Base-by-base conservation (phyloP, 2,888 invertebrate species). In the Sthenelais limicola region DNA sequence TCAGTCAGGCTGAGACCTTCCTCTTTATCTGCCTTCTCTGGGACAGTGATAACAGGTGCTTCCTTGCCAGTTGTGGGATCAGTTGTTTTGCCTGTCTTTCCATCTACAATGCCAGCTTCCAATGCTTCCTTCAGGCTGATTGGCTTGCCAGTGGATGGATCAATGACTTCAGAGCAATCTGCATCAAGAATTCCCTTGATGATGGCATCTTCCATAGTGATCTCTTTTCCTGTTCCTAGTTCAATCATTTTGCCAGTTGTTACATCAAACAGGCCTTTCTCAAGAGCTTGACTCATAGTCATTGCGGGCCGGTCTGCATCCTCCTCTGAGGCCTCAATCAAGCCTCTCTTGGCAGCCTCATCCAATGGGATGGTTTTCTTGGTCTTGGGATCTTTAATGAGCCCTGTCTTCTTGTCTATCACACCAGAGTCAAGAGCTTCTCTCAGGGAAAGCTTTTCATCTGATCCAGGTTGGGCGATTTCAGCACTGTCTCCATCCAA, bases 391-490 rank as follows among this genome's bases (percentile, higher is more conserved):
- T 97, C 94, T 7, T 78, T 77, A 73, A 84, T 84, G 0, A 83
- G 70, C 7, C 85, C 84, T 70, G 80, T 80, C 21, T 79, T 95
- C 5, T 96, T 94, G 83, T 96, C 96, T 87, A 92, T 92, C 58
- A 97, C 91, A 85, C 97, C 96, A 82, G 93, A 91, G 85, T 95
- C 94, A 82, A 97, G 96, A 33, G 96, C 96, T 43, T 43, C 49
- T 48, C 96, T 91, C 72, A 93, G 89, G 85, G 38, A 18, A 9
- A 62, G 18, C 35, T 21, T 38, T 12, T 15, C 38, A 18, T 95
- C 95, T 30, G 92, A 84, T 82, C 91, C 91, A 30, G 95, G 94
- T 89, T 97, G 94, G 4, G 78, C 77, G 72, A 84, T 84, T 1
- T 82, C 68, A 7, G 85, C 84, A 69, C 80, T 80, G 21, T 79